These are phyloP conservation scores for Tetropium fuscum DNA, from an alignment of 2,888 invertebrate genomes.

Conservation along the genomic window DNA sequence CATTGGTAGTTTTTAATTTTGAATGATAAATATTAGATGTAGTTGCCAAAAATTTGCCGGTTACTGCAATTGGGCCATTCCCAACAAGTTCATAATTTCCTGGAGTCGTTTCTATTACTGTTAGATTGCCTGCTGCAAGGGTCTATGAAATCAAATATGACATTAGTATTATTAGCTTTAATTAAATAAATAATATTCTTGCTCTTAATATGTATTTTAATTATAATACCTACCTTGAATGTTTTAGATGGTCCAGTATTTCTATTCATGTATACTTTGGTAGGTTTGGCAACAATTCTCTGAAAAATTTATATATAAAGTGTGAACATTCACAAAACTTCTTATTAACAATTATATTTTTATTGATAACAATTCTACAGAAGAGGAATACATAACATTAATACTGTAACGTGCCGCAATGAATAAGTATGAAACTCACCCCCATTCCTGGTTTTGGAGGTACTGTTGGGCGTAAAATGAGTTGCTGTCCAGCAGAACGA, in stretches of 20 bases:
- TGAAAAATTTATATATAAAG: constrained; percentile 36
- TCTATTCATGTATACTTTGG: constrained; percentile 56
- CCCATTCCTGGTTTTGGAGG: constrained; percentile 49
- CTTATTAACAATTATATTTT: constrained; percentile 8
- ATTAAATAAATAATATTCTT: not conserved
- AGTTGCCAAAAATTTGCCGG: constrained; percentile 51
- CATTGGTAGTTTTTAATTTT: constrained; percentile 45
- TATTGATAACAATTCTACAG: constrained; percentile 28
- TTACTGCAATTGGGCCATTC: constrained; percentile 48
- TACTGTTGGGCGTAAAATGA: constrained; percentile 49
- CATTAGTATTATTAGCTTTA: not conserved
- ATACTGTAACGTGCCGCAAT: constrained; percentile 27
- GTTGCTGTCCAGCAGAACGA: constrained; percentile 44
- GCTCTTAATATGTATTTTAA: not conserved
- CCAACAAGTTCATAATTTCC: constrained; percentile 58
- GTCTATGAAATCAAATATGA: constrained; percentile 38
- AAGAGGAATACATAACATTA: constrained; percentile 26
- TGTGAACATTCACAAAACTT: constrained; percentile 7
- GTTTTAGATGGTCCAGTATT: constrained; percentile 40
- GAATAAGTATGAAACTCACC: constrained; percentile 48
- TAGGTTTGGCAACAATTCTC: constrained; percentile 56
- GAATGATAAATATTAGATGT: constrained; percentile 38
- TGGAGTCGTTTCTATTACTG: constrained; percentile 57
- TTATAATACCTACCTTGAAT: constrained; percentile 40
- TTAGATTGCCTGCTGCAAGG: constrained; percentile 48